Percentiles rank a stretch among this genome's conserved stretches.
Evolutionary conservation across 2,888 invertebrate genomes (phyloP).

Genomic region (Protodeltote pygarga): DNA sequence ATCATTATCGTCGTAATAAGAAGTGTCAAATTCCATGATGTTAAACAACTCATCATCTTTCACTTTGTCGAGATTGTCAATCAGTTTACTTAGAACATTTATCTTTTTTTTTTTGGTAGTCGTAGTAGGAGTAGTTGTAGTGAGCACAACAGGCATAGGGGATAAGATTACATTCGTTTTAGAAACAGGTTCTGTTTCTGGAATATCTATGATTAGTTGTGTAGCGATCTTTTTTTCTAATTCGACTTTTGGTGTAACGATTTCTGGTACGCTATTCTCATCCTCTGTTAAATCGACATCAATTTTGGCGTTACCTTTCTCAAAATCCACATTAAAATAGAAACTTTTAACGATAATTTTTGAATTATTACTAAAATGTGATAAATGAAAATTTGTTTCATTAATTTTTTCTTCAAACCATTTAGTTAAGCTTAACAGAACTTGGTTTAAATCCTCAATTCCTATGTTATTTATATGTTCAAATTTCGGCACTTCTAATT

Average conservation of each 20-base stretch:
- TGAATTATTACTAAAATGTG: conserved; percentile 57
- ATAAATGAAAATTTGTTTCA: conserved; percentile 41
- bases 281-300: conserved; percentile 33
- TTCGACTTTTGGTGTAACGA: background rate
- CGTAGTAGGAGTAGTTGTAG: too few species aligned
- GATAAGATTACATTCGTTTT: too few species aligned
- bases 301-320: conserved; percentile 36
- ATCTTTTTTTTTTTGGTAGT: background rate
- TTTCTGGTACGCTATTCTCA: background rate
- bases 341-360: conserved; percentile 65
- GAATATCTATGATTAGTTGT: too few species aligned
- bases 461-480: conserved; percentile 49
- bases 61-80: conserved; percentile 31
- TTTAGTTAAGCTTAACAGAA: conserved; percentile 56
- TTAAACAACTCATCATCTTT: conserved; percentile 56
- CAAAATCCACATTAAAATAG: conserved; percentile 51
- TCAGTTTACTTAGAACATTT: background rate
- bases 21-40: conserved; percentile 41
- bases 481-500: conserved; percentile 46
- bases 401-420: conserved; percentile 61
- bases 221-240: too few species aligned
- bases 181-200: too few species aligned
- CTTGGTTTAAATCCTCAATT: conserved; percentile 50
- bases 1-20: conserved; percentile 55
- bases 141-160: too few species aligned